Base-by-base conservation (phyloP, 1,140 invertebrate species). In the Drosophila malerkotliana region DNA sequence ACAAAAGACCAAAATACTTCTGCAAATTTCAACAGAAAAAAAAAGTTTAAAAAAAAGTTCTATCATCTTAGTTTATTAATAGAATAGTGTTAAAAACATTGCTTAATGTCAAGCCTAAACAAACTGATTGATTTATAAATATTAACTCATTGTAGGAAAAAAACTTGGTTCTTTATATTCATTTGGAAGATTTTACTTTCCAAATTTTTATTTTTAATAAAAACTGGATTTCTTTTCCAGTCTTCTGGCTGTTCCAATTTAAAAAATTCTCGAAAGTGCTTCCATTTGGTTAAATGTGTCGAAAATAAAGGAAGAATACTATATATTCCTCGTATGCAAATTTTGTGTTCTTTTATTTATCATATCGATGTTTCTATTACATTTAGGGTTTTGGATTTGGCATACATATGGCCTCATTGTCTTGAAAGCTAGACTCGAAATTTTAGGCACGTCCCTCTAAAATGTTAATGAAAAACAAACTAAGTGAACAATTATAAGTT, bases 401-500 rank as follows among this genome's bases (percentile, higher is more conserved):
- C 58, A 55, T 73, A 62, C 45, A 51, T 28, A 73, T 73, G 39
- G 37, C 15, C 71, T 62, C 34, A 73, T 72, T 69, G 41, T 5
- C 12, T 37, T 47, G 2, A 12, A 51, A 26, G 47, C 6, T 57
- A n/a, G 30, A 32, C 51, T 69, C 69, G 18, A 24, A 69, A 69
- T 49, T 60, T 39, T 37, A 72, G 68, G 47, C 68, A 72, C 68
- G 68, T 72, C 24, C 39, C 30, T 30, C 24, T 51, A 37, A 60
- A 72, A 37, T 37, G 48, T 72, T 72, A 72, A 72, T 72, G 68
- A 72, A 71, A 45, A 52, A 7, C n/a, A 5, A 14, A 26, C 64
- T 14, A 53, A 60, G 47, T 72, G 66, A 72, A 52, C 66, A 49
- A 72, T 72, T 72, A 71, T 47, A 72, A 72, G 37, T 72, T 71